Evolutionary conservation across 2,888 invertebrate species (phyloP).

Genomic region (Phrixothrix hirtus): DNA sequence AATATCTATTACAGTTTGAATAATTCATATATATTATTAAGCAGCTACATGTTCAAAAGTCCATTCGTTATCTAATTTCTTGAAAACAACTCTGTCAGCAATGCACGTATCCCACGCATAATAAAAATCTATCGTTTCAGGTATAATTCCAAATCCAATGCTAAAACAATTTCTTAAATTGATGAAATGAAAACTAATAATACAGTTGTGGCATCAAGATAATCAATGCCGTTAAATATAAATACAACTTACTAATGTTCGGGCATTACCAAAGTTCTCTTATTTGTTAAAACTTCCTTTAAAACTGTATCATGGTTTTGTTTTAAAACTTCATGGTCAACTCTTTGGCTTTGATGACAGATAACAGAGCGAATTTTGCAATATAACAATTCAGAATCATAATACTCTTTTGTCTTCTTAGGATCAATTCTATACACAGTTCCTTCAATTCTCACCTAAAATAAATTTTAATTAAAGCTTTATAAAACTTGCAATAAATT

Average conservation of each 20-base stretch:
- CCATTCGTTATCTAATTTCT: slow-evolving; percentile 46
- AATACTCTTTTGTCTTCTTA: slow-evolving; percentile 49
- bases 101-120: slow-evolving; percentile 52
- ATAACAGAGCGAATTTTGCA: slow-evolving; percentile 57
- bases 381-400: slow-evolving; percentile 55
- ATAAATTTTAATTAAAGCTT: background rate
- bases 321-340: slow-evolving; percentile 57
- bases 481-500: background rate
- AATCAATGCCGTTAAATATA: slow-evolving; percentile 36
- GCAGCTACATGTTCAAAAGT: slow-evolving; percentile 49
- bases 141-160: slow-evolving; percentile 56
- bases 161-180: too few species aligned
- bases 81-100: slow-evolving; percentile 56
- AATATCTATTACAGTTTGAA: too few species aligned
- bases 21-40: too few species aligned
- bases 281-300: slow-evolving; percentile 43
- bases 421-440: slow-evolving; percentile 46
- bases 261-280: slow-evolving; percentile 54
- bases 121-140: slow-evolving; percentile 58
- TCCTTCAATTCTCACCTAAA: slow-evolving; percentile 58
- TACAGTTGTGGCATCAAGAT: too few species aligned
- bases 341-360: slow-evolving; percentile 54
- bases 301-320: slow-evolving; percentile 54
- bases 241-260: slow-evolving; percentile 55
- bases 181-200: too few species aligned